Conservation (phyloP, 2,113 vertebrate species). For the Pelodiscus sinensis region DNA sequence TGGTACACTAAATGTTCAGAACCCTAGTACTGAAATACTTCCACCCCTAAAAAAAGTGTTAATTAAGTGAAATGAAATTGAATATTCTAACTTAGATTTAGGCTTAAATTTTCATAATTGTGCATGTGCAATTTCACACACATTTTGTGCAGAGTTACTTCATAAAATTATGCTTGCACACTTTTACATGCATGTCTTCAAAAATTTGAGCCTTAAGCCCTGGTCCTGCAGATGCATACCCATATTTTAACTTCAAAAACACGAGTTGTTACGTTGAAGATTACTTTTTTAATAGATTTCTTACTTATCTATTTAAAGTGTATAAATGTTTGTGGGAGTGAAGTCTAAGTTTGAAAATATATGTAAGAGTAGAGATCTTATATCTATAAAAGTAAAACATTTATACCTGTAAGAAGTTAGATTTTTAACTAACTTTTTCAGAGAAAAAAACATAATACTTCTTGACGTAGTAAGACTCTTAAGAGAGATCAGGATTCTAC, state of each 20-base stretch:
- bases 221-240: neutral
- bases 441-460: neutral
- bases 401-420: neutral
- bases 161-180: neutral
- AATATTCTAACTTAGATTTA: neutral
- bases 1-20: neutral
- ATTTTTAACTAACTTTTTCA: neutral
- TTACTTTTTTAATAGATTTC: neutral
- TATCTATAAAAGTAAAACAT: neutral
- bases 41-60: neutral
- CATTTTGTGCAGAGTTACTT: neutral
- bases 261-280: neutral
- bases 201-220: neutral
- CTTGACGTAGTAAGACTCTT: neutral
- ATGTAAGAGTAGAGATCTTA: neutral
- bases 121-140: conserved; percentile 20
- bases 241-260: neutral
- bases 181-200: rapidly evolving
- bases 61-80: neutral
- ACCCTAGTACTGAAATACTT: neutral
- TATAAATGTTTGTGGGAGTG: neutral
- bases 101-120: neutral
- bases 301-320: neutral
- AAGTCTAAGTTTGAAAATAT: neutral
- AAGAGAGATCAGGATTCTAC: neutral